These are phyloP conservation scores for Diploptera punctata DNA, from an alignment of 2,888 invertebrate species.

Conservation along the genomic window DNA sequence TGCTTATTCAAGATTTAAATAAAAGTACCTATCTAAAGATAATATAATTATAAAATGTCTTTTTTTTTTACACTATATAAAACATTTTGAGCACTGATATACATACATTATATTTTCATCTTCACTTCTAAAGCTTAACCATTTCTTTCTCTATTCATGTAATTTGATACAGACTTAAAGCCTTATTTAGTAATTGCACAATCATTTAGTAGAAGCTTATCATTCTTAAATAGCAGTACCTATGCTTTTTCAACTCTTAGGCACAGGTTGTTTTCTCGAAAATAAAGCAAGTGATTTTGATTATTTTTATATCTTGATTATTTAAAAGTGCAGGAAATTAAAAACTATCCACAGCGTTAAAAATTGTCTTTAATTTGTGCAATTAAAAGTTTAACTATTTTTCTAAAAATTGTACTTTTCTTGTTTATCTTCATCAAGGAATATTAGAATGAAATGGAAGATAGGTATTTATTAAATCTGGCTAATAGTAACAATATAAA, in stretches of 20 bases:
- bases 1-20: too few species aligned
- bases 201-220: not conserved
- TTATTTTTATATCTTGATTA: not conserved
- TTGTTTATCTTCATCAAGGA: not conserved
- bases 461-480: not conserved
- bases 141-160: too few species aligned
- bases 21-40: too few species aligned
- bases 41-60: too few species aligned
- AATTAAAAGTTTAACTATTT: not conserved
- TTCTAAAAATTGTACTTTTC: not conserved
- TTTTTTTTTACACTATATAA: too few species aligned
- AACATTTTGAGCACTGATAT: not conserved
- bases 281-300: not conserved
- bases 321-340: not conserved
- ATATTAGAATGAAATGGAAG: slow-evolving; percentile 9
- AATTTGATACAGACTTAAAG: not conserved
- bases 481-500: not conserved
- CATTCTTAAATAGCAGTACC: not conserved
- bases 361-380: not conserved
- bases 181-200: not conserved
- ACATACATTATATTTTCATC: not conserved
- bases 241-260: not conserved
- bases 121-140: too few species aligned
- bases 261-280: not conserved
- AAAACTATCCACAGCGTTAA: not conserved